Base-by-base conservation (phyloP, 2,888 invertebrate species). In the Creontiades dilutus region DNA sequence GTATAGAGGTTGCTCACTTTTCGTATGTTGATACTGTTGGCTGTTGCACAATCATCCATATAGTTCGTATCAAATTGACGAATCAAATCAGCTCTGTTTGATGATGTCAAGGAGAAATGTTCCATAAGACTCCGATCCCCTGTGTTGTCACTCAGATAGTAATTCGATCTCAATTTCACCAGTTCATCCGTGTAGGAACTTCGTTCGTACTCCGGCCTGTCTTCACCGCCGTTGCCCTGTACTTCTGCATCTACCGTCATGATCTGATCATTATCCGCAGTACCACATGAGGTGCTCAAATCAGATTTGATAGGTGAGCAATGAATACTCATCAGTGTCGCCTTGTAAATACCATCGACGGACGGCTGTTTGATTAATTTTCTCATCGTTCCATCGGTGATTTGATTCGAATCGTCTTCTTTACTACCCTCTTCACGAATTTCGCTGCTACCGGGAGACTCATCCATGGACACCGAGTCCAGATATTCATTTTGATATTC, bases 331-430 rank as follows among this genome's bases (percentile, higher is more conserved):
- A 87, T 87, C 37, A 87, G 76, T 16, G 76, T 87, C 76, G 87
- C 87, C 47, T 87, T 78, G 52, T 87, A 87, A 78, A 87, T 76
- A 2, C 87, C 87, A 23, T 87, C 87, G 11, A 27, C 27, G 5
- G 57, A n/a, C 14, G 14, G 61, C n/a, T n/a, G 3, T 61, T 61
- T 61, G 61, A 61, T 19, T 14, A 61, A n/a, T 61, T 61, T n/a
- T 61, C 52, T 52, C 13, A 3, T 3, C 1, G 14, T 5, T 19
- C 16, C 14, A 57, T 7, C 19, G 19, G 61, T 61, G 9, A 19
- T 61, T 19, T 7, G 0, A 61, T 19, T 7, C 19, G 7, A 23
- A 23, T 27, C 7, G 3, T 27, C 68, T 11, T 23, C 23, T 0
- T 0, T 23, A 9, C 13, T 7, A 12, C 23, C 23, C 23, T 23